phyloP scores from a whole-genome alignment of 2,113 vertebrate species.

The Gobiocypris rarus region DNA sequence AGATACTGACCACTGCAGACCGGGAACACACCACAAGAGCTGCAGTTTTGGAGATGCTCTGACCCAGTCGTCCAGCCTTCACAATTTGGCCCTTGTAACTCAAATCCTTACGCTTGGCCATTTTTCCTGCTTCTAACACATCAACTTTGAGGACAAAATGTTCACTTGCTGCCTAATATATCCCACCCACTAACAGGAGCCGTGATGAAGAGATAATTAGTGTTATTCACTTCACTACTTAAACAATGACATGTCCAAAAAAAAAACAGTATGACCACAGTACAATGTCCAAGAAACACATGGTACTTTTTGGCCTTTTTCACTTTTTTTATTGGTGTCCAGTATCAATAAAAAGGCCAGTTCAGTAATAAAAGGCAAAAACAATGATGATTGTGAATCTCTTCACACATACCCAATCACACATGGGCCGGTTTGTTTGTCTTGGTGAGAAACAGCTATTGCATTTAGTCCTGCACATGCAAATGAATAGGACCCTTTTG shows the following conservation, averaged over 20 bases:
- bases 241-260: neutral
- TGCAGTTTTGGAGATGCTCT: no score
- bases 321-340: neutral
- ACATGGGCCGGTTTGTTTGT: neutral
- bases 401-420: neutral
- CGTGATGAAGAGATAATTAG: no score
- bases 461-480: neutral
- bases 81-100: no score
- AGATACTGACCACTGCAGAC: no score
- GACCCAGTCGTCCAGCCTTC: no score
- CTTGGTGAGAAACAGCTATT: conserved; percentile 4
- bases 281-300: neutral
- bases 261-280: neutral
- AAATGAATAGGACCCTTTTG: conserved; percentile 14
- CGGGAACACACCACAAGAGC: no score
- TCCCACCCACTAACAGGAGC: no score
- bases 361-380: neutral
- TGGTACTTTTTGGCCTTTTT: neutral
- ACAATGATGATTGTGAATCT: neutral
- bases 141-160: no score
- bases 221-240: neutral
- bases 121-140: no score
- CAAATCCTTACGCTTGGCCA: no score
- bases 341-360: neutral
- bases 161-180: no score